phyloP scores from a whole-genome alignment of 2,113 vertebrate genomes.

The Morphnarchus princeps region DNA sequence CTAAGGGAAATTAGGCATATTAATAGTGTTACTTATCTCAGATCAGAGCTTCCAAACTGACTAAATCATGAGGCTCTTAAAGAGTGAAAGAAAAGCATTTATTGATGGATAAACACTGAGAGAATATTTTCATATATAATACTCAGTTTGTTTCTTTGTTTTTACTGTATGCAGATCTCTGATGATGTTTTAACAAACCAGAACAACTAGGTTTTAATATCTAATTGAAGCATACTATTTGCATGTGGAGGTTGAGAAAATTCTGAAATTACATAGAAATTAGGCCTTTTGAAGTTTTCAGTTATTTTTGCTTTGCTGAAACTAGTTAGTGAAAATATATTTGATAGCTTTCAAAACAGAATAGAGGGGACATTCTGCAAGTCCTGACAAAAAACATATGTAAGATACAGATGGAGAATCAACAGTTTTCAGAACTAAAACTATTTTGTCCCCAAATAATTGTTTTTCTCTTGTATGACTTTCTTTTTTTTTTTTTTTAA shows the following conservation, averaged over 20 bases:
- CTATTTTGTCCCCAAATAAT: neutral
- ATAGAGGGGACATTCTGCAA: neutral
- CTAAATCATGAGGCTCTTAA: neutral
- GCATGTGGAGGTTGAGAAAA: neutral
- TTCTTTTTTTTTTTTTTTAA: too few relatives aligned
- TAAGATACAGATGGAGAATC: neutral
- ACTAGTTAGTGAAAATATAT: neutral
- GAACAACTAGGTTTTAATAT: neutral
- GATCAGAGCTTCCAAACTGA: neutral
- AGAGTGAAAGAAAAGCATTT: neutral
- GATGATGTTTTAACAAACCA: neutral
- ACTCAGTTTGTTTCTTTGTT: neutral
- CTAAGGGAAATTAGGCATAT: neutral
- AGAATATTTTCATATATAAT: neutral
- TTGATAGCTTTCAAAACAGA: neutral
- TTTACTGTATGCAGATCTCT: neutral
- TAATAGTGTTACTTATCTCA: neutral
- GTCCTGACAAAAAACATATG: neutral
- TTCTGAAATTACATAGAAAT: neutral
- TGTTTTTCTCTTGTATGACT: neutral
- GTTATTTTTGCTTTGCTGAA: neutral
- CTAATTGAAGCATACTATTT: neutral
- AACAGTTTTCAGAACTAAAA: neutral
- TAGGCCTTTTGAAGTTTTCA: neutral
- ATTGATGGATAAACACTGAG: neutral